phyloP scores from a whole-genome alignment of 2,113 vertebrate species.

The Lepus europaeus region DNA sequence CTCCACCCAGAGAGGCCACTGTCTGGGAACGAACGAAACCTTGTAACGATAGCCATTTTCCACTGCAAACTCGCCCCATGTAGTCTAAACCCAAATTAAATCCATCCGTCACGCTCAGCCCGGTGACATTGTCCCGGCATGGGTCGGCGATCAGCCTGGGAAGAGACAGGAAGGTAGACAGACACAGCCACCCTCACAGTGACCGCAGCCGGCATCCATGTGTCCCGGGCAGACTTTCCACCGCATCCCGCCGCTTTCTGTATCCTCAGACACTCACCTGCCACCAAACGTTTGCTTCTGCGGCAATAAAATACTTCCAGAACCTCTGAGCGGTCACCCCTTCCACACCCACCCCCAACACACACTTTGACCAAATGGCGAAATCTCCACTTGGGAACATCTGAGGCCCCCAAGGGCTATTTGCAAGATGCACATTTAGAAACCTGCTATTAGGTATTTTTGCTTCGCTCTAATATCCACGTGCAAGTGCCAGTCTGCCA shows the following conservation, averaged over 20 bases:
- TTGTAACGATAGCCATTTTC: neutral
- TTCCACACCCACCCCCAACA: neutral
- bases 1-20: neutral
- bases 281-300: neutral
- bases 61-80: too few relatives aligned
- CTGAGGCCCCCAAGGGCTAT: neutral
- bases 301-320: neutral
- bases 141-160: fast-evolving
- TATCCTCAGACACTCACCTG: neutral
- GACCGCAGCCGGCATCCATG: fast-evolving
- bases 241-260: too few relatives aligned
- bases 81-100: neutral
- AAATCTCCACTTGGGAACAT: neutral
- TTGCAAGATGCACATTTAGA: neutral
- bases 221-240: too few relatives aligned
- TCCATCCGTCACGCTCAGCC: neutral
- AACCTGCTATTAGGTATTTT: neutral
- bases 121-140: neutral
- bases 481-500: neutral
- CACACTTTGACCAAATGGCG: too few relatives aligned
- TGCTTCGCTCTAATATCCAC: neutral
- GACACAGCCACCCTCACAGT: neutral
- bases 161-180: neutral
- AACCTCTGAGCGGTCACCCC: neutral
- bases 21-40: neutral